A percentile compares a stretch with the other conserved stretches of the same genome.
These are phyloP conservation scores for Apotomis betuletana DNA, from an alignment of 2,888 invertebrate genomes.

Conservation along the genomic window DNA sequence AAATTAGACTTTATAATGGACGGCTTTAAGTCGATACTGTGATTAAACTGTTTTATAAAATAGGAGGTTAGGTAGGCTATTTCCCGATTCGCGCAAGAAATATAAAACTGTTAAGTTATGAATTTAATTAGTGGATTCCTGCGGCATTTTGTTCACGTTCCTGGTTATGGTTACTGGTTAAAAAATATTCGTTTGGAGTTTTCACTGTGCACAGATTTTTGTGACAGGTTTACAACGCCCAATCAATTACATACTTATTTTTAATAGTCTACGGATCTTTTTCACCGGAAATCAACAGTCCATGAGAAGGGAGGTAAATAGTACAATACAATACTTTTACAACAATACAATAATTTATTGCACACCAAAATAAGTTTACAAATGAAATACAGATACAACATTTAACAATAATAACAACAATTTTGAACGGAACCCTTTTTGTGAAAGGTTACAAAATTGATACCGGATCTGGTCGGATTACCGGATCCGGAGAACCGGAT, in stretches of 20 bases:
- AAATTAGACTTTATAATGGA: not conserved
- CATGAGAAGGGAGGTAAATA: too few relatives aligned
- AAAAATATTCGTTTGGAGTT: not conserved
- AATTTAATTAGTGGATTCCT: slow-evolving; percentile 30
- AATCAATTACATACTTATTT: not conserved
- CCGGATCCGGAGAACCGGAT: too few relatives aligned
- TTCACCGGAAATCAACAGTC: too few relatives aligned
- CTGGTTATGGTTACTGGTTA: not conserved
- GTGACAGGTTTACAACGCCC: not conserved
- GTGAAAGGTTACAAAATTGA: too few relatives aligned
- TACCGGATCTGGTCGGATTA: too few relatives aligned
- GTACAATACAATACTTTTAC: too few relatives aligned
- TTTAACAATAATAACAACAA: too few relatives aligned
- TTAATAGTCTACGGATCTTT: too few relatives aligned
- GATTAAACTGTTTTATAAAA: not conserved
- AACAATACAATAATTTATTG: too few relatives aligned
- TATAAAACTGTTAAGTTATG: slow-evolving; percentile 32
- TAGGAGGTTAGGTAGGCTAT: slow-evolving; percentile 1
- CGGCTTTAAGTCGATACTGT: not conserved
- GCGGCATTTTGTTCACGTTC: slow-evolving; percentile 11
- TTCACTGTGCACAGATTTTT: not conserved
- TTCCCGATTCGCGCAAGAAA: slow-evolving; percentile 13
- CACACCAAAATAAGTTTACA: too few relatives aligned
- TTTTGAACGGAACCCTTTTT: too few relatives aligned
- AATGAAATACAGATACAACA: too few relatives aligned